Evolutionary conservation across 35 echinoderm and acorn worm species (phyloP), one percentile per base, ranked within the genome.

Genomic region (Diadema setosum): DNA sequence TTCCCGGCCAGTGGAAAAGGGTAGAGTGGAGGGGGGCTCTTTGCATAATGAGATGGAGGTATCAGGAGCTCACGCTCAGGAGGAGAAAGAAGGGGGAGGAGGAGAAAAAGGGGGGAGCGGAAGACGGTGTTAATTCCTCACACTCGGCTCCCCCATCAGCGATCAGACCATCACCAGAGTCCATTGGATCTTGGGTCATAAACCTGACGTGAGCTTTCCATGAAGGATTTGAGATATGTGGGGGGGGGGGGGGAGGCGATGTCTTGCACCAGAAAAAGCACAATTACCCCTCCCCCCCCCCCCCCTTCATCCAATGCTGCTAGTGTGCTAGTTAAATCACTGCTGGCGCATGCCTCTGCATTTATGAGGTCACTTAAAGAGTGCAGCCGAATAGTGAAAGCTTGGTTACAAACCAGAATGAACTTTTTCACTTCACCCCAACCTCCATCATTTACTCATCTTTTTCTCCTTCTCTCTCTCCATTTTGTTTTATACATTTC

Each of bases 281-380:
- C n/a, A n/a, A n/a, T n/a, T n/a, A n/a, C n/a, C n/a, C n/a, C n/a
- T n/a, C n/a, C n/a, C n/a, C n/a, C n/a, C 24, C 35, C 73, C 73
- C 73, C 11, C 35, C 73, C 25, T 41, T 78, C 40, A 24, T 78
- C 73, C 24, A n/a, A n/a, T n/a, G n/a, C n/a, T n/a, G n/a, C n/a
- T n/a, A n/a, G n/a, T n/a, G n/a, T n/a, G n/a, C 36, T 76, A 76
- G 70, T 76, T 16, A 76, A 43, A 40, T 39, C 73, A 41, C 17
- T 24, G 73, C 35, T 78, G 34, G 73, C n/a, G 73, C 73, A 78
- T 78, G 73, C 73, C 9, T 78, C 73, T 78, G 73, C 73, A 78
- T 78, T 44, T 18, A 78, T 78, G 36, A 78, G 73, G 73, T 78
- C 73, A 78, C 73, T 78, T 78, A 78, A 78, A 23, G n/a, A n/a